phyloP scores from a whole-genome alignment of 2,113 vertebrate genomes.

The Vimba vimba region DNA sequence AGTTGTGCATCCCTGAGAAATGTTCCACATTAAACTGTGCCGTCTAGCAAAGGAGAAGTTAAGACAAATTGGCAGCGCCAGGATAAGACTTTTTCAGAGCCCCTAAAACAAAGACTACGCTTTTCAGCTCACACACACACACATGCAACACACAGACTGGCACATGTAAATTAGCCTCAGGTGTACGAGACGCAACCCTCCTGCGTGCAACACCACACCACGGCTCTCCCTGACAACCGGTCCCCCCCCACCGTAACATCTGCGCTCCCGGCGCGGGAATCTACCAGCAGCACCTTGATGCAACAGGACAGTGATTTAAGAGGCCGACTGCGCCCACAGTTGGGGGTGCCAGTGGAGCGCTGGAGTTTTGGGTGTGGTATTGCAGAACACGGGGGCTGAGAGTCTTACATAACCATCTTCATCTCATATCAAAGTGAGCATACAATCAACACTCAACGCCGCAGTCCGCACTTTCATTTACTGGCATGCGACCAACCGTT shows the following conservation, averaged over 20 bases:
- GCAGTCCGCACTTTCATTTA: conserved; percentile 15
- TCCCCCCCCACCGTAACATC: background rate
- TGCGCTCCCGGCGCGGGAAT: background rate
- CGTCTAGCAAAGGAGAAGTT: conserved; percentile 87
- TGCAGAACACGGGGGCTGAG: conserved; percentile 52
- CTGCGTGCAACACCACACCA: conserved; percentile 31
- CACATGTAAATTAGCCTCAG: background rate
- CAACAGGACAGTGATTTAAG: conserved; percentile 8
- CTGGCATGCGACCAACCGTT: background rate
- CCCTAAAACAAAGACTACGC: conserved; percentile 34
- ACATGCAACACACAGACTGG: conserved; percentile 7
- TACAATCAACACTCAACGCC: background rate
- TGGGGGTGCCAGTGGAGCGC: conserved; percentile 29
- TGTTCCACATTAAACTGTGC: conserved; percentile 99
- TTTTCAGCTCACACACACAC: background rate
- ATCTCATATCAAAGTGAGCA: conserved; percentile 33
- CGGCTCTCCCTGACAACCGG: background rate
- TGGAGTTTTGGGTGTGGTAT: conserved; percentile 58
- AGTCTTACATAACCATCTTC: conserved; percentile 52
- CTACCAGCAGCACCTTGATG: background rate
- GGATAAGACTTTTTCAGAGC: conserved; percentile 63
- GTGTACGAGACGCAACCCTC: background rate
- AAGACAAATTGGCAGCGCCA: conserved; percentile 79
- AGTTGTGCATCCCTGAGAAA: conserved; percentile 99
- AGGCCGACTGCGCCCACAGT: conserved; percentile 8